Evolutionary conservation across 2,113 vertebrate species (phyloP).

Genomic region (Clarias magur): DNA sequence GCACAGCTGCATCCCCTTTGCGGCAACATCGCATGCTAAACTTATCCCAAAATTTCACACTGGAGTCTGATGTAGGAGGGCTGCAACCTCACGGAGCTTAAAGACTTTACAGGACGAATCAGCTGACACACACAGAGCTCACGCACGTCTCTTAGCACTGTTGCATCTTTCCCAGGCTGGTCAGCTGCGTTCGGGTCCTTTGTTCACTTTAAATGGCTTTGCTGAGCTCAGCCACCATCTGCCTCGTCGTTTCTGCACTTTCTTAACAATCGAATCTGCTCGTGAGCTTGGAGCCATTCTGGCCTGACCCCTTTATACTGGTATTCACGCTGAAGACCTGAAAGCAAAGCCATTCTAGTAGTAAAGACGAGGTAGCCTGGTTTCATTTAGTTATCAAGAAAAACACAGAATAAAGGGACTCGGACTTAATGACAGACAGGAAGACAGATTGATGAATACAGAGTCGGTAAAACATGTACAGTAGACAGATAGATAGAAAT

Average conservation of each 20-base stretch:
- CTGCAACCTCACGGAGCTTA: neutral
- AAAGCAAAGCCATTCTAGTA: neutral
- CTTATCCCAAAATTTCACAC: neutral
- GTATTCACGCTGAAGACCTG: neutral
- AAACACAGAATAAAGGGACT: no score
- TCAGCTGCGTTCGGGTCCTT: slow-evolving; percentile 32
- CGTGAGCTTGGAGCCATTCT: neutral
- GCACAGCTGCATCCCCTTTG: neutral
- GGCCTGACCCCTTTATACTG: neutral
- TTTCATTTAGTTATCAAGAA: neutral
- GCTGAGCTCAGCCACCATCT: slow-evolving; percentile 11
- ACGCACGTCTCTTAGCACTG: neutral
- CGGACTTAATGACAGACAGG: neutral
- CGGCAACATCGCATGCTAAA: neutral
- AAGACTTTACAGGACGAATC: neutral
- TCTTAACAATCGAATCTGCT: neutral
- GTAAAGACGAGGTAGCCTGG: neutral
- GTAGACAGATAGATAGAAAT: neutral
- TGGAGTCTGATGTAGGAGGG: neutral
- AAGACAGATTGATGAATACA: no score
- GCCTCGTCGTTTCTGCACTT: neutral
- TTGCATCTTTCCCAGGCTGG: neutral
- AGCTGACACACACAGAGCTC: neutral
- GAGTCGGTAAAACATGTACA: neutral
- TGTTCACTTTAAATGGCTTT: slow-evolving; percentile 6